A percentile compares a stretch with the other conserved stretches of the same genome.
These are phyloP conservation scores for Cyphomyrmex costatus DNA, from an alignment of 1,140 invertebrate species.

Conservation along the genomic window DNA sequence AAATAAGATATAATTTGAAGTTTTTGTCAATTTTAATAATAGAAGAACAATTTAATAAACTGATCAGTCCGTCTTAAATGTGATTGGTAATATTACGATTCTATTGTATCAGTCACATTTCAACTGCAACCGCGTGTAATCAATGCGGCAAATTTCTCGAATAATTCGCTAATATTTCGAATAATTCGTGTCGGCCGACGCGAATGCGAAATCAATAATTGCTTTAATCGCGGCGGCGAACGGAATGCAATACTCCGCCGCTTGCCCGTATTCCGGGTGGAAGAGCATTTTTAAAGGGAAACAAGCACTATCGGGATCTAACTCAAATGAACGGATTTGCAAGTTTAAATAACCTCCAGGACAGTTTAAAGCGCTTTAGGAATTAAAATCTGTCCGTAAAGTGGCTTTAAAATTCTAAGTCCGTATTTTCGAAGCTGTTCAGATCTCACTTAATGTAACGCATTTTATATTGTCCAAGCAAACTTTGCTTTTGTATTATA, in stretches of 20 bases:
- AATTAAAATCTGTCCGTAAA: slow-evolving; percentile 62
- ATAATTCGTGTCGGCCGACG: slow-evolving; percentile 50
- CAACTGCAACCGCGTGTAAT: slow-evolving; percentile 38
- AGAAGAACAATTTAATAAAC: background rate
- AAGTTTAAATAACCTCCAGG: slow-evolving; percentile 61
- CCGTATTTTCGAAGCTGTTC: slow-evolving; percentile 51
- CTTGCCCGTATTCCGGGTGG: slow-evolving; percentile 29
- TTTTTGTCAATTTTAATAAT: background rate
- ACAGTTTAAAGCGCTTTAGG: slow-evolving; percentile 66
- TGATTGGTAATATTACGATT: slow-evolving; percentile 3
- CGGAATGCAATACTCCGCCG: slow-evolving; percentile 46
- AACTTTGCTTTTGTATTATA: slow-evolving; percentile 27
- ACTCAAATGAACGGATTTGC: slow-evolving; percentile 62
- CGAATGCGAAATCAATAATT: slow-evolving; percentile 61
- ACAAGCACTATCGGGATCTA: slow-evolving; percentile 51
- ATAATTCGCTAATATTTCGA: slow-evolving; percentile 57
- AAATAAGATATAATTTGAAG: background rate
- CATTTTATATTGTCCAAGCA: slow-evolving; percentile 40
- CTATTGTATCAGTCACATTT: slow-evolving; percentile 25
- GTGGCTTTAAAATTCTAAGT: slow-evolving; percentile 66
- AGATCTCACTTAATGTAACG: slow-evolving; percentile 39
- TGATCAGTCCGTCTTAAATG: background rate
- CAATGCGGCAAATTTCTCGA: slow-evolving; percentile 56
- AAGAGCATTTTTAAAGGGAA: slow-evolving; percentile 57
- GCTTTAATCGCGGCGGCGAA: slow-evolving; percentile 54